Evolutionary conservation across 92 coral and sea anemone species (phyloP).

Genomic region (Paragorgia papillata): DNA sequence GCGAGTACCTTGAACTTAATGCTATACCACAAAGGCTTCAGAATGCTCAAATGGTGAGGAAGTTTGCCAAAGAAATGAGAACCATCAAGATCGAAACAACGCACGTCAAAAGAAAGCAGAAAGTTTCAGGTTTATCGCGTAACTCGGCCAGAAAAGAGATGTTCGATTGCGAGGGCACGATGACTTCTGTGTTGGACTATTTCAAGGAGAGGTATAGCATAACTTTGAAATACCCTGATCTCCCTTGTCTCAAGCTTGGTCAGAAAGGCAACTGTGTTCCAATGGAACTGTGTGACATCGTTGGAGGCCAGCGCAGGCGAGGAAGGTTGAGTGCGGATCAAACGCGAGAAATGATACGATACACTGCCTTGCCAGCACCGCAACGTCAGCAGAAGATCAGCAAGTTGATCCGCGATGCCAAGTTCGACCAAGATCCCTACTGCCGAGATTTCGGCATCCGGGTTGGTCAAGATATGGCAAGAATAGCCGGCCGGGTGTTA

Average conservation of each 20-base stretch:
- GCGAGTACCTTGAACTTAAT: constrained; percentile 45
- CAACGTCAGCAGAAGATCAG: constrained; percentile 29
- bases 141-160: constrained; percentile 40
- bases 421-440: constrained; percentile 4
- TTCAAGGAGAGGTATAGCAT: constrained; percentile 59
- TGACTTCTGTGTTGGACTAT: constrained; percentile 62
- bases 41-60: neutral
- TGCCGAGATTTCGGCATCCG: constrained; percentile 38
- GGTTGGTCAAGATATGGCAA: constrained; percentile 19
- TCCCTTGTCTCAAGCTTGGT: constrained; percentile 45
- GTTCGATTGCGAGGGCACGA: constrained; percentile 45
- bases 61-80: constrained; percentile 53
- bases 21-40: neutral
- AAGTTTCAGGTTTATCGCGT: constrained; percentile 60
- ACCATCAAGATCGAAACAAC: constrained; percentile 66
- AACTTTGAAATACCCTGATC: constrained; percentile 57
- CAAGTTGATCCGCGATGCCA: constrained; percentile 17
- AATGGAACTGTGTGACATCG: constrained; percentile 74
- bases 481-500: constrained; percentile 38
- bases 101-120: constrained; percentile 68
- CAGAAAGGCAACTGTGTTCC: constrained; percentile 73
- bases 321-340: constrained; percentile 43
- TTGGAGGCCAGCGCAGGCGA: constrained; percentile 56
- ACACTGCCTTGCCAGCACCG: constrained; percentile 41
- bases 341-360: constrained; percentile 27